Conservation (phyloP, 2,797 vertebrate species). For the Tokudaia tokunoshimensis region DNA sequence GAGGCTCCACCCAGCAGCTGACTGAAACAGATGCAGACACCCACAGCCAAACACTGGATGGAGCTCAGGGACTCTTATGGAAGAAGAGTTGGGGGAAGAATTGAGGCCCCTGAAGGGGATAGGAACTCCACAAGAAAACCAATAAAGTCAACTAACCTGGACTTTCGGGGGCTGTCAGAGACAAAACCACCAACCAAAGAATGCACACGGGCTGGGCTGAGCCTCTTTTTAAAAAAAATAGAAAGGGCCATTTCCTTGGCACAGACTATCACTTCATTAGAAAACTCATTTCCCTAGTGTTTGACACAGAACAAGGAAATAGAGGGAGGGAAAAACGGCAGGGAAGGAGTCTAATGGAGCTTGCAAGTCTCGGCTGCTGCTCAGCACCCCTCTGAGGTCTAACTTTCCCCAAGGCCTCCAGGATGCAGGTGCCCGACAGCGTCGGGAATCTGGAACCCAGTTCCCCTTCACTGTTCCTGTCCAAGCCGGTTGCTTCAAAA, state of each 20-base stretch:
- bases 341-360: not conserved
- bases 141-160: not conserved
- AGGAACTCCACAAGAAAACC: not conserved
- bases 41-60: not conserved
- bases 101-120: not conserved
- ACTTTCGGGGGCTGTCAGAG: not conserved
- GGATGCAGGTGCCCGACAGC: not conserved
- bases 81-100: not conserved
- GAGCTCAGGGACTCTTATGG: not conserved
- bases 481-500: conserved; percentile 63
- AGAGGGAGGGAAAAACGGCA: not conserved
- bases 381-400: not conserved
- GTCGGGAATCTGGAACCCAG: conserved; percentile 7
- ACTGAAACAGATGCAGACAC: not conserved
- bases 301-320: not conserved
- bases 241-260: not conserved
- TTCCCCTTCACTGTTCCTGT: conserved; percentile 69
- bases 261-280: not conserved
- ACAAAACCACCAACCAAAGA: not conserved
- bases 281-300: not conserved
- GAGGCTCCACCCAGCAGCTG: not conserved
- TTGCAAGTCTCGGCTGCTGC: not conserved
- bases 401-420: not conserved
- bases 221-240: not conserved
- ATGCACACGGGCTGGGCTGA: not conserved